These are phyloP conservation scores for Cremastinae sp. DNA, from an alignment of 2,888 invertebrate species.

Conservation along the genomic window DNA sequence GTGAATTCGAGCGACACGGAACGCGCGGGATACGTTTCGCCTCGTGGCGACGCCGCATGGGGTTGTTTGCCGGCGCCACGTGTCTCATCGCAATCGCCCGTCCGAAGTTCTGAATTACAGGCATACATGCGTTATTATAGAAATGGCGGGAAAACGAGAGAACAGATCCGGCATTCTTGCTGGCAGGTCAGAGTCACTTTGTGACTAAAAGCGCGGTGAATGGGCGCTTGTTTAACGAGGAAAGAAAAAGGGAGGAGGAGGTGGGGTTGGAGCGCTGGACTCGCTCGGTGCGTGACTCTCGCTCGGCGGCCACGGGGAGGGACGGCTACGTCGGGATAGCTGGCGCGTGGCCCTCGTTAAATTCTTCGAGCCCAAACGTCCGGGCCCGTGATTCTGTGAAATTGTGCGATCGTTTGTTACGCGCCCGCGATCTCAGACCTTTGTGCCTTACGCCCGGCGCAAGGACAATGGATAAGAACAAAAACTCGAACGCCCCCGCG, in stretches of 20 bases:
- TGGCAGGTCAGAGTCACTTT: conserved; percentile 46
- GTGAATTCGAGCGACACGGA: conserved; percentile 23
- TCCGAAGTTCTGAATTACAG: conserved; percentile 50
- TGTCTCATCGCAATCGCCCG: conserved; percentile 74
- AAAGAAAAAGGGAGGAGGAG: conserved; percentile 34
- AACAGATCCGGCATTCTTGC: conserved; percentile 23
- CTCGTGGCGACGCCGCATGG: conserved; percentile 75
- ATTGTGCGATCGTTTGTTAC: conserved; percentile 76
- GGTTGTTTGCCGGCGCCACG: conserved; percentile 72
- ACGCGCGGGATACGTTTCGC: conserved; percentile 68
- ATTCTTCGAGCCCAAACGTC: conserved; percentile 71
- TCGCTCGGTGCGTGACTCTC: conserved; percentile 38
- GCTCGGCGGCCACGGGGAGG: conserved; percentile 15
- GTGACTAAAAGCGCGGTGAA: conserved; percentile 40
- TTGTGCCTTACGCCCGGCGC: conserved; percentile 20
- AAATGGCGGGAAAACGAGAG: neutral
- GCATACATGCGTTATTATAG: conserved; percentile 1
- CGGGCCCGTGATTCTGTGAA: conserved; percentile 73
- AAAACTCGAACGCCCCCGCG: conserved; percentile 49
- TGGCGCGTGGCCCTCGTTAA: conserved; percentile 78
- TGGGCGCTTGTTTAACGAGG: conserved; percentile 53
- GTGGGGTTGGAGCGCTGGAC: conserved; percentile 16
- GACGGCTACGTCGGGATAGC: conserved; percentile 28
- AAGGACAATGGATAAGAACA: conserved; percentile 40
- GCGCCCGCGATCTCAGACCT: neutral